Evolutionary conservation across 2,888 invertebrate genomes (phyloP).

Genomic region (Tetrapedia diversipes): DNA sequence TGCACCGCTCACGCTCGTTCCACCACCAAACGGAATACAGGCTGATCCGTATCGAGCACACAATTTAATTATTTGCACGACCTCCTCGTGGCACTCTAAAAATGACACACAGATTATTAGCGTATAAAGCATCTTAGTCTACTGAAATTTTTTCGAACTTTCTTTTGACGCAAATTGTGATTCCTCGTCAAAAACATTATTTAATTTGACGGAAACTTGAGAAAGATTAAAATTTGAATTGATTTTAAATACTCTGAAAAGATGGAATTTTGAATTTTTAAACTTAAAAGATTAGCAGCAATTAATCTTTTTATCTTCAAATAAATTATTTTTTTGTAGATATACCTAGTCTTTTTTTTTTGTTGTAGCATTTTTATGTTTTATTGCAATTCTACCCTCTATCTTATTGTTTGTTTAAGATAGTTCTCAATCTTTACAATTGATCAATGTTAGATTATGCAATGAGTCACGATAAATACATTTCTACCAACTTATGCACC

Average conservation of each 20-base stretch:
- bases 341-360: too few relatives aligned
- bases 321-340: too few relatives aligned
- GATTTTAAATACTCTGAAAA: neutral
- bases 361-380: neutral
- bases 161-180: too few relatives aligned
- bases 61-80: constrained; percentile 90
- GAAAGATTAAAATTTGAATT: neutral
- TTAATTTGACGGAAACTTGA: neutral
- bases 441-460: neutral
- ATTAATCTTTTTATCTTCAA: neutral
- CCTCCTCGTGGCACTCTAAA: constrained; percentile 90
- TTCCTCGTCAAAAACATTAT: too few relatives aligned
- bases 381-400: neutral
- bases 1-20: constrained; percentile 95
- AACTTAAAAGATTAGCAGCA: neutral
- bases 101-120: constrained; percentile 12
- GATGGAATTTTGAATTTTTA: neutral
- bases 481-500: neutral
- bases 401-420: too few relatives aligned
- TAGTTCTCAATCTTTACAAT: neutral
- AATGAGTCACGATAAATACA: neutral
- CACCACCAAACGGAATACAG: constrained; percentile 97
- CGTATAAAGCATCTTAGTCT: neutral
- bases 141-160: too few relatives aligned
- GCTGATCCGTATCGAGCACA: constrained; percentile 91